Evolutionary conservation across 1,140 invertebrate species (phyloP).

Genomic region (Colletes gigas): DNA sequence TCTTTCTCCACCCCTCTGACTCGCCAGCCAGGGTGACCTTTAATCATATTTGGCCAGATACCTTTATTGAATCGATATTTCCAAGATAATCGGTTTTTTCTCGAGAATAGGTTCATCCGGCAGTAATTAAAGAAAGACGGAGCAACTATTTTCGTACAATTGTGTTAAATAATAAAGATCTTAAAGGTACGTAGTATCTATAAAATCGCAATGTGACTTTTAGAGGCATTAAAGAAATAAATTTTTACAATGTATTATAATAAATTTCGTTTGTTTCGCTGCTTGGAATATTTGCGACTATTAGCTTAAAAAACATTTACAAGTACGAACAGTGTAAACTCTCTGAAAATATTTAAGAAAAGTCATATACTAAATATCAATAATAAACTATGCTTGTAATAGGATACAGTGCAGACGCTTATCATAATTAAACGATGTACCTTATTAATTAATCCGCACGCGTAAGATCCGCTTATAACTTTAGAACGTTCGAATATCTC

Average conservation of each 20-base stretch:
- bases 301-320: too few relatives aligned
- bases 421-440: neutral
- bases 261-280: too few relatives aligned
- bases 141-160: neutral
- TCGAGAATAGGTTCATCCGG: neutral
- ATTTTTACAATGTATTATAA: too few relatives aligned
- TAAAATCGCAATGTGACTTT: too few relatives aligned
- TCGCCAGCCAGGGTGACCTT: constrained; percentile 41
- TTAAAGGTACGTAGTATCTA: too few relatives aligned
- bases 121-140: neutral
- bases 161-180: neutral
- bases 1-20: constrained; percentile 32
- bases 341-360: too few relatives aligned
- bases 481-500: constrained; percentile 6
- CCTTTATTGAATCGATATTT: constrained; percentile 23
- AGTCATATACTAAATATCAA: neutral
- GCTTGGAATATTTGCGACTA: too few relatives aligned
- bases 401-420: neutral
- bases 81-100: constrained; percentile 12
- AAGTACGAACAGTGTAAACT: too few relatives aligned
- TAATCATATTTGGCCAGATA: constrained; percentile 58
- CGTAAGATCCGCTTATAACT: neutral
- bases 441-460: constrained; percentile 17
- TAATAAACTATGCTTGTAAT: neutral
- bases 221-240: too few relatives aligned